Base-by-base conservation (phyloP, 1,140 invertebrate species). In the Drosophila prosaltans region DNA sequence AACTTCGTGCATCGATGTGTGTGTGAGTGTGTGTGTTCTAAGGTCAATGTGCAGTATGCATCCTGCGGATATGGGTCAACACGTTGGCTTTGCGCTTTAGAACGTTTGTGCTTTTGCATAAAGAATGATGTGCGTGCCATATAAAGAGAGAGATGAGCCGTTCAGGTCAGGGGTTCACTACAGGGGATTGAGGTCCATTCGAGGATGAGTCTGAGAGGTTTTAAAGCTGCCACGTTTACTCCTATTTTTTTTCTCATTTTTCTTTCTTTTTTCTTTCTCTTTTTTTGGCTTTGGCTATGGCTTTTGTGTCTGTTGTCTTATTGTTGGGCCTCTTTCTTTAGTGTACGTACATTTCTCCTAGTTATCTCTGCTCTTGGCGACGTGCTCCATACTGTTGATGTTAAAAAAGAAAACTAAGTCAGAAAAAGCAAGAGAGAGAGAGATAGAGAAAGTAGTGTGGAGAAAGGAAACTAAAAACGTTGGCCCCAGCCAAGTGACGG, bases 401-500 rank as follows among this genome's bases (percentile, higher is more conserved):
- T 82, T 64, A 78, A 77, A 77, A 65, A 40, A 62, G 21, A 32
- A 64, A 48, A 24, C 21, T 24, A 24, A 48, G 21, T 21, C 7
- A 7, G 43, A 16, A 21, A 45, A 45, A 48, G 7, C 5, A 24
- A 21, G 43, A 21, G 43, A 24, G 43, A 24, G 45, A 21, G 45
- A 2, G 45, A 2, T 2, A 24, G 3, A 24, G 8, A 9, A 9
- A 24, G 45, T 1, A 2, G 24, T 5, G n/a, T 16, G 45, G 9
- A 3, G 8, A 26, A 26, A 3, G 36, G 43, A 74, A 70, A 32
- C 65, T 21, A 39, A 74, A 74, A 66, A 77, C 58, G 82, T 83
- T 89, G 84, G 82, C 83, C 83, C 70, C 72, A 80, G 70, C 68
- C 84, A 82, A 88, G 83, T 82, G 80, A 80, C 80, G 79, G 79